phyloP scores from a whole-genome alignment of 2,113 vertebrate species.

The Elanus axillaris region DNA sequence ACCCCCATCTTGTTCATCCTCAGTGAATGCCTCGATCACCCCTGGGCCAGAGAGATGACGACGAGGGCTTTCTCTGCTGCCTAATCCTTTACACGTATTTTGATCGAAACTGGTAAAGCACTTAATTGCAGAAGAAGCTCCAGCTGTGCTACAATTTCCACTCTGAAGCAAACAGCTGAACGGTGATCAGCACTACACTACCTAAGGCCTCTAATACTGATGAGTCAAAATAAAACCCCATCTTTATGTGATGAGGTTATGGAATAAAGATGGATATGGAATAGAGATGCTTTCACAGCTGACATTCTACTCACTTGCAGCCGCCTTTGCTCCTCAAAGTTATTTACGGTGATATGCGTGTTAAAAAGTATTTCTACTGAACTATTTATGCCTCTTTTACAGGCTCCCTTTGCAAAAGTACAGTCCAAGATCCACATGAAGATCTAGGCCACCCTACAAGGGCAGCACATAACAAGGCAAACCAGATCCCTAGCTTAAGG shows the following conservation, averaged over 20 bases:
- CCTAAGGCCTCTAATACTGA: background rate
- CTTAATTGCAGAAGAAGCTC: background rate
- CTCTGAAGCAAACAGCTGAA: background rate
- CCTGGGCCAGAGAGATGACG: background rate
- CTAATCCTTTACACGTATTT: background rate
- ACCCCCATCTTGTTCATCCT: background rate
- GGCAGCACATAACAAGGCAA: background rate
- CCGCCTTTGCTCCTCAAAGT: background rate
- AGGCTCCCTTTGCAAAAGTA: background rate
- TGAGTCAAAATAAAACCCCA: background rate
- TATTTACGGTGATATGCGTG: background rate
- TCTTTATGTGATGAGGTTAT: background rate
- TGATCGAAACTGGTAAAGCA: background rate
- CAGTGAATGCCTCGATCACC: accelerated
- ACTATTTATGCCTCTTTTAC: background rate
- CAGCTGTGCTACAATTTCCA: background rate
- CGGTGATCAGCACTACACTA: accelerated
- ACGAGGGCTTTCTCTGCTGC: background rate
- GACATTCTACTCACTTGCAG: background rate
- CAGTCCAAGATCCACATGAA: background rate
- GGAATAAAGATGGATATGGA: background rate
- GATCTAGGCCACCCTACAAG: background rate
- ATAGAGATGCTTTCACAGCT: background rate
- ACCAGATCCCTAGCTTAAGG: background rate
- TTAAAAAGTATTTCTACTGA: background rate